Evolutionary conservation across 1,140 invertebrate genomes (phyloP).

Genomic region (Drosophila mauritiana): DNA sequence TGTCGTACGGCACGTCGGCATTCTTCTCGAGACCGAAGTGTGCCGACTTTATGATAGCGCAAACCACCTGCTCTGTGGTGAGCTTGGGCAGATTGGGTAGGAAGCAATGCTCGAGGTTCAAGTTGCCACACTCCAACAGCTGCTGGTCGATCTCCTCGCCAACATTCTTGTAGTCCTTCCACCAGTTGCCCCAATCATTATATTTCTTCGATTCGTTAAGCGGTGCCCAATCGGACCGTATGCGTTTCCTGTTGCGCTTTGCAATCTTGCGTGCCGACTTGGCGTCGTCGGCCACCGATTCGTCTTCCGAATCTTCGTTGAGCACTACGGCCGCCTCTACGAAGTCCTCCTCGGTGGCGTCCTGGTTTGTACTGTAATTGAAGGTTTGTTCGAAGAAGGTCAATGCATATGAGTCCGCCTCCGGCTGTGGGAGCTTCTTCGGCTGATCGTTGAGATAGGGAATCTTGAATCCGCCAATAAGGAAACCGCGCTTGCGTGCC

Average conservation of each 20-base stretch:
- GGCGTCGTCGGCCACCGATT: slow-evolving; percentile 23
- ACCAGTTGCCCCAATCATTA: slow-evolving; percentile 57
- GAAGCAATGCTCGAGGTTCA: slow-evolving; percentile 65
- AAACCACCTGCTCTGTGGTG: slow-evolving; percentile 61
- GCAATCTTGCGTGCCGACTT: slow-evolving; percentile 52
- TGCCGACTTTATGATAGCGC: slow-evolving; percentile 52
- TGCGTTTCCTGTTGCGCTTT: slow-evolving; percentile 56
- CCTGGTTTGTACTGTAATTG: slow-evolving; percentile 65
- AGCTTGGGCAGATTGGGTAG: slow-evolving; percentile 60
- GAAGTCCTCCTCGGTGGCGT: slow-evolving; percentile 59
- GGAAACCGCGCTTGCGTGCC: slow-evolving; percentile 65
- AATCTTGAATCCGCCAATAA: slow-evolving; percentile 58
- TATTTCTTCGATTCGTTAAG: slow-evolving; percentile 51
- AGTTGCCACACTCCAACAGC: slow-evolving; percentile 37
- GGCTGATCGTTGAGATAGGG: slow-evolving; percentile 54
- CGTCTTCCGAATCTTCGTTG: slow-evolving; percentile 36
- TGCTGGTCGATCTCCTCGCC: slow-evolving; percentile 58
- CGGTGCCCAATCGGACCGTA: slow-evolving; percentile 50
- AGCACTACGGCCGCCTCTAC: slow-evolving; percentile 34
- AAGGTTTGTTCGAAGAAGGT: slow-evolving; percentile 67
- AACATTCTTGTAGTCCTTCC: slow-evolving; percentile 58
- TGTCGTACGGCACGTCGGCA: slow-evolving; percentile 65
- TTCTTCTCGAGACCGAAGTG: slow-evolving; percentile 59
- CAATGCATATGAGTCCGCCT: slow-evolving; percentile 63
- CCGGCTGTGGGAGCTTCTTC: slow-evolving; percentile 53